Conservation (phyloP, 2,797 vertebrate genomes). For the Sebastes ruberrimus region DNA sequence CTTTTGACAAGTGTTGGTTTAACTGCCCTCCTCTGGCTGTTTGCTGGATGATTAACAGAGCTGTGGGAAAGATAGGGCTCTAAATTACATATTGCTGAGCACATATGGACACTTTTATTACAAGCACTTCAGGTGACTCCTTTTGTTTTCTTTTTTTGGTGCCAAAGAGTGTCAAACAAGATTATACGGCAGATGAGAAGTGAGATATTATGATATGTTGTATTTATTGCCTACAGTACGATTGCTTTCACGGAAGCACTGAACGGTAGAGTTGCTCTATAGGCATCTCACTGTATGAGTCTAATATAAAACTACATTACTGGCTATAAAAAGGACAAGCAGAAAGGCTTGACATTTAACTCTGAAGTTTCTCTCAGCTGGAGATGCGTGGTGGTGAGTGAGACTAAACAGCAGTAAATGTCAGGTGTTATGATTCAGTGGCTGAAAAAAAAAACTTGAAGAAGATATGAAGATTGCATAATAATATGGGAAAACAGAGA, state of each 20-base stretch:
- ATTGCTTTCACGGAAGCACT: slow-evolving; percentile 10
- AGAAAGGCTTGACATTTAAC: slow-evolving; percentile 51
- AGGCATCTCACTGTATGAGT: slow-evolving; percentile 14
- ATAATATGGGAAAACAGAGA: neutral
- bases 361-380: slow-evolving; percentile 1
- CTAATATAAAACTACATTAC: neutral
- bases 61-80: neutral
- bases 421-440: slow-evolving; percentile 11
- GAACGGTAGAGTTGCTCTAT: neutral
- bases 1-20: slow-evolving; percentile 24
- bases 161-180: slow-evolving; percentile 6
- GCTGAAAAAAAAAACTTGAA: neutral
- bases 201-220: slow-evolving; percentile 4
- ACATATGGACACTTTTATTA: slow-evolving; percentile 38
- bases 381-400: slow-evolving; percentile 3
- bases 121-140: slow-evolving; percentile 19
- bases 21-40: slow-evolving; percentile 3
- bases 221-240: slow-evolving; percentile 18
- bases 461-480: neutral
- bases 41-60: neutral
- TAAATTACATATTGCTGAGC: slow-evolving; percentile 1
- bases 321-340: slow-evolving; percentile 21
- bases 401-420: slow-evolving; percentile 37
- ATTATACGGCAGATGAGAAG: slow-evolving; percentile 9
- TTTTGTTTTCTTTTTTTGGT: slow-evolving; percentile 6